Percentiles rank a stretch among this genome's conserved stretches.
These are phyloP conservation scores for Mohoua ochrocephala DNA, from an alignment of 2,113 vertebrate species.

Conservation along the genomic window DNA sequence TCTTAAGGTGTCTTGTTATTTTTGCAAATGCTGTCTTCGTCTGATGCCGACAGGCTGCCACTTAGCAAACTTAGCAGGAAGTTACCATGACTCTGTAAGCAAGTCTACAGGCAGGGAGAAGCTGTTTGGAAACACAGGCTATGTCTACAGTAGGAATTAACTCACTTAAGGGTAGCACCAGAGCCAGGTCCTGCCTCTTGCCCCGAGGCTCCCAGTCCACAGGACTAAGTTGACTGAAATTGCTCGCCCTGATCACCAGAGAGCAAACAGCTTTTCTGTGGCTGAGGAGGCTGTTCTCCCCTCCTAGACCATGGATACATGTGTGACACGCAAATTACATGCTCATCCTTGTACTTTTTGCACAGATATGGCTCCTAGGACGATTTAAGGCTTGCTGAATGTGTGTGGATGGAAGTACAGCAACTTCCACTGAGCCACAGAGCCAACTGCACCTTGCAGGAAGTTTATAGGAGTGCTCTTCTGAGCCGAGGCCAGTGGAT, in stretches of 20 bases:
- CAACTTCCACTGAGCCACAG: background rate
- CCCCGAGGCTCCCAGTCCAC: background rate
- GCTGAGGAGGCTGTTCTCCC: background rate
- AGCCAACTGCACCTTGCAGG: fast-evolving
- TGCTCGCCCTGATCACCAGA: background rate
- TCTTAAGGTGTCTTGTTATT: background rate
- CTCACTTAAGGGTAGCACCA: background rate
- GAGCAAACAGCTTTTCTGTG: background rate
- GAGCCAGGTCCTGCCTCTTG: background rate
- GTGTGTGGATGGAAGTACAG: background rate
- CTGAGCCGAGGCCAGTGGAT: background rate
- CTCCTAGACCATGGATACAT: fast-evolving
- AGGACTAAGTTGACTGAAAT: background rate
- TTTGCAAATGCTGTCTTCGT: background rate
- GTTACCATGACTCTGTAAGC: background rate
- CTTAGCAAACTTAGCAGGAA: background rate
- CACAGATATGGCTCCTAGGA: background rate
- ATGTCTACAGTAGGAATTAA: background rate
- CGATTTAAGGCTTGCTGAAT: background rate
- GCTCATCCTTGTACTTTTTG: background rate
- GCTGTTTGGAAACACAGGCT: background rate
- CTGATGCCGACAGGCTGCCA: background rate
- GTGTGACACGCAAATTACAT: background rate
- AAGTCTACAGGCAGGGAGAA: background rate
- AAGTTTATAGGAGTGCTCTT: background rate